Base-by-base conservation (phyloP, 2,113 vertebrate genomes). In the Pluvianellus socialis region DNA sequence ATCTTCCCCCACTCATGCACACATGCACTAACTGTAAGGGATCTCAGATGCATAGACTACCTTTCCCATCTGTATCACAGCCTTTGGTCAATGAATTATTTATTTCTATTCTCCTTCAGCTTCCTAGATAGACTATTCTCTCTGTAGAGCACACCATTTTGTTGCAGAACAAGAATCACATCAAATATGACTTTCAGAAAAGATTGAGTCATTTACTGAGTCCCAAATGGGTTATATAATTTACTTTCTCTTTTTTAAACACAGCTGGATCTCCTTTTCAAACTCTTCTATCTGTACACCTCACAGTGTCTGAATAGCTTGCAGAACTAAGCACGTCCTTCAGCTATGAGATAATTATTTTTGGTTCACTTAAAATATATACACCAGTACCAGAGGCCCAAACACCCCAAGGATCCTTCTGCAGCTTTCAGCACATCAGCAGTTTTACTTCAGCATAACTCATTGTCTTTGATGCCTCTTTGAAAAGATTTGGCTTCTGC, bases 321-420 rank as follows among this genome's bases (percentile, higher is more conserved):
- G 92, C 88, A 94, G 84, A 91, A 90, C 76, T 79, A 79, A 74
- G n/a, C 67, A 92, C 83, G 55, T 95, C 62, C 74, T 87, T 88
- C 38, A 95, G 82, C 75, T 82, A 94, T 32, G 16, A 56, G 44
- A 88, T 88, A 96, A 94, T 97, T 96, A 93, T 95, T 96, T 97
- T 95, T 96, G 77, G 62, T 95, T 97, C 92, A 91, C 79, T 88
- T 96, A 93, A 95, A 96, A 86, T 62, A 88, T 26, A 81, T 65
- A 96, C 11, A 40, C 20, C 88, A 97, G 49, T 52, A 97, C 58
- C 88, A 97, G 82, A 87, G 53, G 55, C 73, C 74, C 66, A 58
- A 91, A 94, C 72, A 95, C 90, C 91, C 92, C 67, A 92, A 97
- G 93, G 93, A 94, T 63, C 93, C 55, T 90, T 92, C 63, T 86